Evolutionary conservation across 2,888 invertebrate genomes (phyloP).

Genomic region (Lordiphosa andalusiaca): DNA sequence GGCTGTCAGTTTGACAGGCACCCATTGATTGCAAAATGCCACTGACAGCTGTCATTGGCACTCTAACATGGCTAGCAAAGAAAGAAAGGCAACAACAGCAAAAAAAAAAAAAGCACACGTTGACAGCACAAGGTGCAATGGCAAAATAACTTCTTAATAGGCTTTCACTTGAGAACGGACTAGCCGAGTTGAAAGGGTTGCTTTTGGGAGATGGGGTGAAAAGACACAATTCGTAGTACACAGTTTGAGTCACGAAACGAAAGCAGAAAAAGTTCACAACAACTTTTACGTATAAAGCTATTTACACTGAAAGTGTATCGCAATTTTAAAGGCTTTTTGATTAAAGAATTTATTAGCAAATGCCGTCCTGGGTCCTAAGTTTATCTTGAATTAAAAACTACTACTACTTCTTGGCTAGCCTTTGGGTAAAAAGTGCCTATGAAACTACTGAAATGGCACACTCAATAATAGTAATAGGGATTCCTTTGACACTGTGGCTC

Average conservation of each 20-base stretch:
- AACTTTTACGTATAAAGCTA: too few species aligned
- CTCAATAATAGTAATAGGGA: too few species aligned
- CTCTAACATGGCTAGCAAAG: constrained; percentile 17
- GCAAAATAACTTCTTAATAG: constrained; percentile 33
- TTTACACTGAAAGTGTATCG: background rate
- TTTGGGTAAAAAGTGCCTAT: too few species aligned
- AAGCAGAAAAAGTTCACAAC: too few species aligned
- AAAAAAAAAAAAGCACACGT: constrained; percentile 20
- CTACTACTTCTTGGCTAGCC: too few species aligned
- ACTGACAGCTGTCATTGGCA: constrained; percentile 70
- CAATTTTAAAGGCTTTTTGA: background rate
- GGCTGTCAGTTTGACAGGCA: constrained; percentile 59
- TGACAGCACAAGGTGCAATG: constrained; percentile 30
- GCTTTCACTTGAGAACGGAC: constrained; percentile 12
- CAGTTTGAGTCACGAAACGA: too few species aligned
- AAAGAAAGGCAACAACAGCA: constrained; percentile 2
- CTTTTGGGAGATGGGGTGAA: background rate
- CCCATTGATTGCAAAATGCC: constrained; percentile 53
- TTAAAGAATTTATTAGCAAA: too few species aligned
- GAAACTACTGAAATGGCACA: too few species aligned
- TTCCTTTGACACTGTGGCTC: too few species aligned
- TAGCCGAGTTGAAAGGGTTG: constrained; percentile 1
- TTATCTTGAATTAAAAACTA: too few species aligned
- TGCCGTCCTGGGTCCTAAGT: too few species aligned
- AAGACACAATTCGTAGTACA: background rate